phyloP scores from a whole-genome alignment of 2,888 invertebrate species.

The Eremobia ochroleuca region DNA sequence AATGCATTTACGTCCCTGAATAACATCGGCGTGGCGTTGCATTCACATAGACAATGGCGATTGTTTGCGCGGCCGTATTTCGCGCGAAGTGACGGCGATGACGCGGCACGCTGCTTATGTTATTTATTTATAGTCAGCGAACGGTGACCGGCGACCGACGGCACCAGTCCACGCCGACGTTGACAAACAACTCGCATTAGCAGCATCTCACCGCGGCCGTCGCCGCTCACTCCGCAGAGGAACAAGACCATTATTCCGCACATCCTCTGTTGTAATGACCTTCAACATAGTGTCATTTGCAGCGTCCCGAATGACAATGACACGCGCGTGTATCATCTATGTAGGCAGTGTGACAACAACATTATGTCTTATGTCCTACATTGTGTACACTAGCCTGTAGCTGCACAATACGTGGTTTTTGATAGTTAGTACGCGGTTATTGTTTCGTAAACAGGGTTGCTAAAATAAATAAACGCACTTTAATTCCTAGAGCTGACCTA shows the following conservation, averaged over 20 bases:
- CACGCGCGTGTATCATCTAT: constrained; percentile 58
- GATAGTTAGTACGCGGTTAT: constrained; percentile 6
- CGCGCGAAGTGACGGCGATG: constrained; percentile 72
- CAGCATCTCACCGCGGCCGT: constrained; percentile 67
- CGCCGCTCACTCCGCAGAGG: constrained; percentile 70
- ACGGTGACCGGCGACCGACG: constrained; percentile 65
- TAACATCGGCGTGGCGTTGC: constrained; percentile 69
- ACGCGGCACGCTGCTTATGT: constrained; percentile 75
- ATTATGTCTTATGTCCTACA: constrained; percentile 32
- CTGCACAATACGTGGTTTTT: constrained; percentile 11
- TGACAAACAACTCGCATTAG: constrained; percentile 86
- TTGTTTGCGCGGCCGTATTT: constrained; percentile 73
- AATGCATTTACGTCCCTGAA: constrained; percentile 74
- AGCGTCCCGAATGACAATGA: constrained; percentile 68
- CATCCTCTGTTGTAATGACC: constrained; percentile 76
- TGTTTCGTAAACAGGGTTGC: constrained; percentile 22
- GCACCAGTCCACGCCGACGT: constrained; percentile 78
- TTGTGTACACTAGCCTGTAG: constrained; percentile 6
- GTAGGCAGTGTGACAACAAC: constrained; percentile 39
- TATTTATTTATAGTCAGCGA: constrained; percentile 84
- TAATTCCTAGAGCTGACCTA: constrained; percentile 40
- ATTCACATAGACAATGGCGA: constrained; percentile 78
- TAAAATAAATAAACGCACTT: constrained; percentile 9
- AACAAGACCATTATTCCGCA: constrained; percentile 77
- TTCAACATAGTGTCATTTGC: constrained; percentile 72